These are phyloP conservation scores for Drosophila gunungcola DNA, from an alignment of 1,140 invertebrate species.

Conservation along the genomic window DNA sequence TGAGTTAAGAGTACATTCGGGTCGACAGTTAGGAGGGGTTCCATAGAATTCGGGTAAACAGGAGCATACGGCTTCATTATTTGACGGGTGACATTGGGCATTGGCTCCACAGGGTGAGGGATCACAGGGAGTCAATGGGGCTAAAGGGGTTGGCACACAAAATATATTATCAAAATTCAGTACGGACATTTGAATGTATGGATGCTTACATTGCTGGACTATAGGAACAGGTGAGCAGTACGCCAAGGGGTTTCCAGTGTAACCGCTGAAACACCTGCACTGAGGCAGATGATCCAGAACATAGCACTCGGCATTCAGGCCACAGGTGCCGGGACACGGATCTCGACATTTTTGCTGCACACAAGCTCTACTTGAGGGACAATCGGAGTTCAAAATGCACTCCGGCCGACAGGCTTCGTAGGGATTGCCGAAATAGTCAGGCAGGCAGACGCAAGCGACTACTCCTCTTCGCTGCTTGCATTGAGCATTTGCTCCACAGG, in stretches of 20 bases:
- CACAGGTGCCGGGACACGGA: slow-evolving; percentile 92
- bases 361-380: slow-evolving; percentile 88
- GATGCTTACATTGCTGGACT: slow-evolving; percentile 86
- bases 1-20: slow-evolving; percentile 90
- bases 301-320: slow-evolving; percentile 89
- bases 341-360: slow-evolving; percentile 90
- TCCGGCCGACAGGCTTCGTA: slow-evolving; percentile 91
- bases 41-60: slow-evolving; percentile 90
- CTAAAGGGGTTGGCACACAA: slow-evolving; percentile 12
- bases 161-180: slow-evolving; percentile 78
- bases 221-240: slow-evolving; percentile 84
- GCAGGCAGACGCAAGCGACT: slow-evolving; percentile 89
- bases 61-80: slow-evolving; percentile 89
- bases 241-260: slow-evolving; percentile 89
- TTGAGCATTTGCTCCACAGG: slow-evolving; percentile 87
- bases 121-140: slow-evolving; percentile 85
- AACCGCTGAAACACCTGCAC: slow-evolving; percentile 89
- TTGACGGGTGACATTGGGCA: slow-evolving; percentile 88
- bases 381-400: slow-evolving; percentile 90
- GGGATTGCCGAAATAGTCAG: slow-evolving; percentile 90
- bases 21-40: slow-evolving; percentile 90
- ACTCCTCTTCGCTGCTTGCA: slow-evolving; percentile 88
- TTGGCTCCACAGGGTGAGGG: slow-evolving; percentile 91
- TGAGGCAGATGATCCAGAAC: slow-evolving; percentile 91
- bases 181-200: background rate